phyloP scores from a whole-genome alignment of 2,797 vertebrate species.

The Oreonectes daqikongensis region DNA sequence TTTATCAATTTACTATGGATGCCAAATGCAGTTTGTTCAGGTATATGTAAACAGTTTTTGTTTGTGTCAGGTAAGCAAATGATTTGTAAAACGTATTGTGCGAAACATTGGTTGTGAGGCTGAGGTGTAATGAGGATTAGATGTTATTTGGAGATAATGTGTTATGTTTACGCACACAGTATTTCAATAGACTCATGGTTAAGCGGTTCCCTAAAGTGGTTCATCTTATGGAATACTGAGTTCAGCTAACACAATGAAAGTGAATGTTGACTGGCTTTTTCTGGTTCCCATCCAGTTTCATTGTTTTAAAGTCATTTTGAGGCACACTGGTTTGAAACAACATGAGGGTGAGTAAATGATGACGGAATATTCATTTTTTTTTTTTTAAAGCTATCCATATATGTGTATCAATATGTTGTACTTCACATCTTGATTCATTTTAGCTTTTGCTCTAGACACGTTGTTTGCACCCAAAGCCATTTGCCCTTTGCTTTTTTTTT shows the following conservation, averaged over 20 bases:
- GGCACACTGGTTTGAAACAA: not conserved
- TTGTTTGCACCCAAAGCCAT: not conserved
- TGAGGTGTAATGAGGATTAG: constrained; percentile 36
- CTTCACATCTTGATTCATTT: not conserved
- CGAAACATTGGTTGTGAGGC: not conserved
- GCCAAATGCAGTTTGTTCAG: constrained; percentile 1
- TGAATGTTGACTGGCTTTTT: not conserved
- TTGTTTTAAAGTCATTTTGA: too few relatives aligned
- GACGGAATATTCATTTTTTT: not conserved
- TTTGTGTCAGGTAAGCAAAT: constrained; percentile 25
- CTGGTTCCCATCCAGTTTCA: not conserved
- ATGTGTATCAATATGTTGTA: not conserved
- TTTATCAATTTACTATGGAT: constrained; percentile 7
- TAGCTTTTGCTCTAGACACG: not conserved
- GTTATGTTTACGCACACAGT: not conserved
- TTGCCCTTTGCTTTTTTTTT: constrained; percentile 21
- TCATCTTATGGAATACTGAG: not conserved
- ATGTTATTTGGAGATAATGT: constrained; percentile 12
- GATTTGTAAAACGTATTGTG: not conserved
- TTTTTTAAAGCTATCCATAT: not conserved
- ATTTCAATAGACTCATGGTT: constrained; percentile 15
- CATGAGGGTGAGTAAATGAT: not conserved
- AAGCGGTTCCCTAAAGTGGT: not conserved
- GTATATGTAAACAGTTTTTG: constrained; percentile 15
- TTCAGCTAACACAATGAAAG: not conserved